Evolutionary conservation across 2,113 vertebrate species (phyloP).

Genomic region (Amblyopsis rosae): DNA sequence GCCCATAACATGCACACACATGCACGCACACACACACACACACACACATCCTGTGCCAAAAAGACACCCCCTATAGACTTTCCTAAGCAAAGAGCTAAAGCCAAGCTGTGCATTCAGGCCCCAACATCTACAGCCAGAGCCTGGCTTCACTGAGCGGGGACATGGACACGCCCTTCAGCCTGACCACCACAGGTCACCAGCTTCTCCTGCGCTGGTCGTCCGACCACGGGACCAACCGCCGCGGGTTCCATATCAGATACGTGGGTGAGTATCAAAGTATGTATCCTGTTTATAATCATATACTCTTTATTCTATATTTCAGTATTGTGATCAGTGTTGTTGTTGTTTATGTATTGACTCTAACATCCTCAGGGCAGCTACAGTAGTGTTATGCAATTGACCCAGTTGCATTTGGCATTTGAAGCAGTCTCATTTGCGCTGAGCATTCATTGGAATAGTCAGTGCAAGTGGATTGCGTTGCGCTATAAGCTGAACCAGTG

Average conservation of each 20-base stretch:
- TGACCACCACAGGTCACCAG: slow-evolving; percentile 92
- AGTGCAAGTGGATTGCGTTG: neutral
- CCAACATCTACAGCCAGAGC: slow-evolving; percentile 91
- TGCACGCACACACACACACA: too few species aligned
- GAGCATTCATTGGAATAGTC: neutral
- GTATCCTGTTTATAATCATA: slow-evolving; percentile 77
- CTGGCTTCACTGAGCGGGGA: slow-evolving; percentile 93
- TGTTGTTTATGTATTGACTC: slow-evolving; percentile 1
- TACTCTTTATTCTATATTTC: slow-evolving; percentile 50
- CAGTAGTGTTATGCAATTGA: neutral
- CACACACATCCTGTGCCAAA: too few species aligned
- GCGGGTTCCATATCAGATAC: slow-evolving; percentile 94
- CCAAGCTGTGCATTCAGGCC: slow-evolving; percentile 73
- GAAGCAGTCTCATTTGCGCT: neutral
- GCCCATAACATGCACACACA: too few species aligned
- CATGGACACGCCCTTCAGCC: slow-evolving; percentile 86
- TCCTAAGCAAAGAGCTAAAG: too few species aligned
- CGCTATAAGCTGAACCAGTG: neutral
- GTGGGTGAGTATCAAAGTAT: slow-evolving; percentile 91
- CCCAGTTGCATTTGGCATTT: neutral
- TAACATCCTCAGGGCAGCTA: neutral
- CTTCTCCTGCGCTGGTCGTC: slow-evolving; percentile 94
- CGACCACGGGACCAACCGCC: slow-evolving; percentile 95
- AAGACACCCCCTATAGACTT: too few species aligned
- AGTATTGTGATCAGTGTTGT: slow-evolving; percentile 30